phyloP scores from a whole-genome alignment of 1,140 invertebrate species.

The Bombus consobrinus region DNA sequence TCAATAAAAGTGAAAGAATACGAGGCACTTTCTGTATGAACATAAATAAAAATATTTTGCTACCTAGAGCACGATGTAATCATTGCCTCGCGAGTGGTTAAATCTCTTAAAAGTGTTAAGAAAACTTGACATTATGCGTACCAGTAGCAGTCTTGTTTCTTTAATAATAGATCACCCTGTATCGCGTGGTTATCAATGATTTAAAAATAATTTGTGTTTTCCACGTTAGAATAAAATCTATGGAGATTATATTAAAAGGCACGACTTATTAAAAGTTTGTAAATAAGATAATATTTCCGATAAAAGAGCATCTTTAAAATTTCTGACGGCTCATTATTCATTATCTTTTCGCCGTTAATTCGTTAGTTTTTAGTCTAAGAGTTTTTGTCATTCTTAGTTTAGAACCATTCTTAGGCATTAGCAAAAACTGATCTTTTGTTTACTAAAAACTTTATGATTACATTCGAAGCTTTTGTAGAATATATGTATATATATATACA shows the following conservation, averaged over 20 bases:
- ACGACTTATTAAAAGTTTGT: constrained; percentile 77
- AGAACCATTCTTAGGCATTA: constrained; percentile 45
- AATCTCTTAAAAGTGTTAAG: constrained; percentile 58
- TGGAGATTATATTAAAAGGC: constrained; percentile 75
- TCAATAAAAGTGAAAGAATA: constrained; percentile 68
- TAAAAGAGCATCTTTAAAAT: constrained; percentile 74
- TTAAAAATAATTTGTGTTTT: constrained; percentile 74
- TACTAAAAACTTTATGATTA: constrained; percentile 57
- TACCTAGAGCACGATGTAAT: constrained; percentile 40
- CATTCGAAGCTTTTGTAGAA: constrained; percentile 44
- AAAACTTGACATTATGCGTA: constrained; percentile 63
- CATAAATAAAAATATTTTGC: constrained; percentile 67
- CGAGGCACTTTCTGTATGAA: constrained; percentile 70
- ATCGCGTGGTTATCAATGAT: constrained; percentile 60
- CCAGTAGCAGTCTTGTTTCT: constrained; percentile 64
- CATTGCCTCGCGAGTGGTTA: constrained; percentile 37
- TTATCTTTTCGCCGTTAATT: constrained; percentile 43
- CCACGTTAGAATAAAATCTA: constrained; percentile 71
- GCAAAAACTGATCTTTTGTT: constrained; percentile 39
- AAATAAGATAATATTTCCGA: constrained; percentile 69
- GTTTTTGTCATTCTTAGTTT: constrained; percentile 17
- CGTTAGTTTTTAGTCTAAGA: constrained; percentile 38
- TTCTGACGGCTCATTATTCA: constrained; percentile 54
- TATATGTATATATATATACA: constrained; percentile 26
- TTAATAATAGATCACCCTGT: constrained; percentile 67